Evolutionary conservation across 2,888 invertebrate species (phyloP), one percentile per base, ranked within the genome.

Genomic region (Andrena trimmerana): DNA sequence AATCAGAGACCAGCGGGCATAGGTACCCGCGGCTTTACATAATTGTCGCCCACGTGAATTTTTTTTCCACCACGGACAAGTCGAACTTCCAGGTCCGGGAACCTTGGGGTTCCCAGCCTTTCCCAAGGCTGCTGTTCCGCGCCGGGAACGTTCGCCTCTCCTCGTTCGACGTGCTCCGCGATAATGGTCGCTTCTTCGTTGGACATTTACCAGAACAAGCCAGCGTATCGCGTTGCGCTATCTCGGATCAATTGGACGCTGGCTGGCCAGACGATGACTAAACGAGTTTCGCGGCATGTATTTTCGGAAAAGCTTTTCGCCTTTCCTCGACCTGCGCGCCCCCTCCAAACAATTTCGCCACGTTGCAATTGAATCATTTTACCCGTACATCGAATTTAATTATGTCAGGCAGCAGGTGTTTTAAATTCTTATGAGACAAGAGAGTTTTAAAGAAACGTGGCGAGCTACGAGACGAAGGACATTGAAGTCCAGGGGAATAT

Each of bases 21-120:
- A 20, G 20, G 20, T 20, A 24, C 42, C 27, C 33, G 2, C 16
- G 52, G 16, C 27, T 77, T 87, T 81, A 70, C 88, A 80, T 70
- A 87, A 87, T 52, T 42, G 20, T 52, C 86, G 78, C 88, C 81
- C 78, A 87, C 88, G 73, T 78, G 68, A 60, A 74, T 69, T 77
- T 81, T 85, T 85, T 83, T 85, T 31, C n/a, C 27, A 24, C 24
- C 16, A 10, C 57, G 20, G 29, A 3, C 27, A 71, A 27, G 42
- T 29, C 29, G 36, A 70, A 69, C 63, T 77, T 62, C 33, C 79
- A 74, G 29, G 60, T 57, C 52, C 60, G 67, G 20, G 67, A 85
- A 70, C 73, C 59, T 80, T 83, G 73, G 27, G 70, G 59, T 2
- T 27, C 24, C 59, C 5, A 48, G 65, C 8, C 57, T 20, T 65